Evolutionary conservation across 2,888 invertebrate species (phyloP).

Genomic region (Ernsta delagoae): DNA sequence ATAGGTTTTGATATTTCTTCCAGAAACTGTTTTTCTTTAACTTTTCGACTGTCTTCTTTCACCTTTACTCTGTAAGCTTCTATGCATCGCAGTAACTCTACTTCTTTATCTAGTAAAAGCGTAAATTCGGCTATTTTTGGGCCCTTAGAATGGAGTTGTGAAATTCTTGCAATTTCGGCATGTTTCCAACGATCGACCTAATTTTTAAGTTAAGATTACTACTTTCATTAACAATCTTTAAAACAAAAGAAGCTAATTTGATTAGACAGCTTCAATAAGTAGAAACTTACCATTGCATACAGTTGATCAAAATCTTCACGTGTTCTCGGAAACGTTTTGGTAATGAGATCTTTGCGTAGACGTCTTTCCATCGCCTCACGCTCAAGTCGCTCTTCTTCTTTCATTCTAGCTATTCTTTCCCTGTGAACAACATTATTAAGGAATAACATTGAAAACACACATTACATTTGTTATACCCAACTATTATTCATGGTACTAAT

Average conservation of each 20-base stretch:
- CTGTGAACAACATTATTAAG: constrained; percentile 47
- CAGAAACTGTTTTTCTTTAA: constrained; percentile 86
- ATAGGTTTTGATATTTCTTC: constrained; percentile 89
- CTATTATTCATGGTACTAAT: too few relatives aligned
- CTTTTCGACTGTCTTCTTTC: constrained; percentile 84
- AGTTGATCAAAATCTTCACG: constrained; percentile 90
- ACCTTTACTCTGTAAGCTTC: constrained; percentile 87
- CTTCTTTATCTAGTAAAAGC: constrained; percentile 89
- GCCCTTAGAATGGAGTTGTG: constrained; percentile 86
- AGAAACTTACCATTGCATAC: constrained; percentile 82
- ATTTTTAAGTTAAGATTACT: neutral
- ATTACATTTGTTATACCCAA: too few relatives aligned
- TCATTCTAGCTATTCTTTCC: constrained; percentile 76
- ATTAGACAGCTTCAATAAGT: neutral
- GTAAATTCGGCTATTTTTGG: constrained; percentile 89
- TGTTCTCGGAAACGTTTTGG: constrained; percentile 89
- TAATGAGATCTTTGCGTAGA: constrained; percentile 83
- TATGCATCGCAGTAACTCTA: constrained; percentile 87
- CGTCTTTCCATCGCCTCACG: constrained; percentile 82
- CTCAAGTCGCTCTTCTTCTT: constrained; percentile 81
- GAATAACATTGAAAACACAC: neutral
- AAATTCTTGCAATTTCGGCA: constrained; percentile 86
- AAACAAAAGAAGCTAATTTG: too few relatives aligned
- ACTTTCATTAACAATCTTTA: too few relatives aligned
- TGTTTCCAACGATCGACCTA: constrained; percentile 88